Percentiles rank a stretch among this genome's conserved stretches.
Conservation (phyloP, 2,797 vertebrate genomes). For the Rhabdomys pumilio region DNA sequence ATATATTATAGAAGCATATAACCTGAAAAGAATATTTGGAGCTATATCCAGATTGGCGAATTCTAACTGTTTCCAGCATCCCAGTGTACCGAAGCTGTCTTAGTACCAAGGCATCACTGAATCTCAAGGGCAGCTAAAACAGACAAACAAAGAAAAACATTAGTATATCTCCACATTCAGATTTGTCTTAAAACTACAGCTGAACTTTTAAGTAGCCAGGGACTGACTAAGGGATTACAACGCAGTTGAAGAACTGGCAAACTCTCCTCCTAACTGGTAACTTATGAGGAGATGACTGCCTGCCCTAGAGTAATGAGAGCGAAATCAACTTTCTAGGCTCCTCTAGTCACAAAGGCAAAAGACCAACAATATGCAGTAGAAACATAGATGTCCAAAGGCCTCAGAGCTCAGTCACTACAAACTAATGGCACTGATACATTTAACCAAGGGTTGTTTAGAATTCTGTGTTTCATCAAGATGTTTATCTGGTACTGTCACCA, state of each 20-base stretch:
- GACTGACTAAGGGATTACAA: slow-evolving; percentile 44
- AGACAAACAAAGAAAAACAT: slow-evolving; percentile 27
- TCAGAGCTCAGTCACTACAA: background rate
- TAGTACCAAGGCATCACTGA: slow-evolving; percentile 96
- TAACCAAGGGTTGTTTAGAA: background rate
- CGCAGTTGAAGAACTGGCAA: background rate
- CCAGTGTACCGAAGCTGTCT: slow-evolving; percentile 98
- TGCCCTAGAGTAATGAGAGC: background rate
- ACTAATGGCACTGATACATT: slow-evolving; percentile 49
- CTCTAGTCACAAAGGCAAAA: background rate
- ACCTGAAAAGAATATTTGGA: slow-evolving; percentile 98
- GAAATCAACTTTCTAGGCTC: background rate
- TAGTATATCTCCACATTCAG: slow-evolving; percentile 44
- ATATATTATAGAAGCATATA: slow-evolving; percentile 77
- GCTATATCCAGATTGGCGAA: slow-evolving; percentile 98
- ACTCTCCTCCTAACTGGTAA: slow-evolving; percentile 21
- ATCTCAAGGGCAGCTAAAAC: slow-evolving; percentile 95
- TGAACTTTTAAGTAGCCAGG: slow-evolving; percentile 28
- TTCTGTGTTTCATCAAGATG: slow-evolving; percentile 58
- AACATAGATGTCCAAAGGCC: background rate
- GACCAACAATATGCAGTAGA: background rate
- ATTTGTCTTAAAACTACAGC: slow-evolving; percentile 8
- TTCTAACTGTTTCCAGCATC: slow-evolving; percentile 99
- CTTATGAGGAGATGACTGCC: slow-evolving; percentile 49
- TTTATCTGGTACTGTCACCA: slow-evolving; percentile 39